Percentiles rank a stretch among this genome's conserved stretches.
phyloP scores from a whole-genome alignment of 2,797 vertebrate species.

The Sarcophilus harrisii region DNA sequence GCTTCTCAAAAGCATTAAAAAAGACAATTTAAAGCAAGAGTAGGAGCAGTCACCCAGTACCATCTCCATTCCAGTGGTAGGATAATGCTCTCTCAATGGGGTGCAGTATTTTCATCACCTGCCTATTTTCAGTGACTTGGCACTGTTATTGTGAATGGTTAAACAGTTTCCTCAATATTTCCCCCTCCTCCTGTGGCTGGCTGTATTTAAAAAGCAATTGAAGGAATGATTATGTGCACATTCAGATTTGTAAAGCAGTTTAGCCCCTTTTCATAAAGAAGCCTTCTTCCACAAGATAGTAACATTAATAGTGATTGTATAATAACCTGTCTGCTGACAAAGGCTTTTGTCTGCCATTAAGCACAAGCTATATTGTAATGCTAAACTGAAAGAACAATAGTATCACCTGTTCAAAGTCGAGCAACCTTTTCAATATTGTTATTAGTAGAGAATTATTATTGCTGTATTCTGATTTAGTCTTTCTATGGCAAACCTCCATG shows the following conservation, averaged over 20 bases:
- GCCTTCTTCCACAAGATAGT: slow-evolving; percentile 26
- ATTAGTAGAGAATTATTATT: slow-evolving; percentile 38
- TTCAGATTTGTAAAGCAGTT: slow-evolving; percentile 25
- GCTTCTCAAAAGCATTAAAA: neutral
- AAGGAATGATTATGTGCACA: slow-evolving; percentile 21
- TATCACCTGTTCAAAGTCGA: slow-evolving; percentile 9
- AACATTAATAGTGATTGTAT: slow-evolving; percentile 9
- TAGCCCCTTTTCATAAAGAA: slow-evolving; percentile 11
- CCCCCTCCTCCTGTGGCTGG: neutral
- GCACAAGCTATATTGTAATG: neutral
- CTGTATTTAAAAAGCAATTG: neutral
- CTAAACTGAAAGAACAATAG: neutral
- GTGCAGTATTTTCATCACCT: neutral
- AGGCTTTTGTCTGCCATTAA: neutral
- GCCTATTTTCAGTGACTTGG: slow-evolving; percentile 5
- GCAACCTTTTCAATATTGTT: slow-evolving; percentile 27
- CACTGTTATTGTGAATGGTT: neutral
- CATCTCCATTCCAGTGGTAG: slow-evolving; percentile 18
- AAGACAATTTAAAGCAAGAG: neutral
- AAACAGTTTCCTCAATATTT: neutral
- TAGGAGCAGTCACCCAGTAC: neutral
- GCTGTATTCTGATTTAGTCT: slow-evolving; percentile 15
- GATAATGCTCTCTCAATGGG: slow-evolving; percentile 3
- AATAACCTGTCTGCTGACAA: slow-evolving; percentile 28
- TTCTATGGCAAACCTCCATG: slow-evolving; percentile 15